Base-by-base conservation (phyloP, 2,888 invertebrate species). In the Pocota personata region DNA sequence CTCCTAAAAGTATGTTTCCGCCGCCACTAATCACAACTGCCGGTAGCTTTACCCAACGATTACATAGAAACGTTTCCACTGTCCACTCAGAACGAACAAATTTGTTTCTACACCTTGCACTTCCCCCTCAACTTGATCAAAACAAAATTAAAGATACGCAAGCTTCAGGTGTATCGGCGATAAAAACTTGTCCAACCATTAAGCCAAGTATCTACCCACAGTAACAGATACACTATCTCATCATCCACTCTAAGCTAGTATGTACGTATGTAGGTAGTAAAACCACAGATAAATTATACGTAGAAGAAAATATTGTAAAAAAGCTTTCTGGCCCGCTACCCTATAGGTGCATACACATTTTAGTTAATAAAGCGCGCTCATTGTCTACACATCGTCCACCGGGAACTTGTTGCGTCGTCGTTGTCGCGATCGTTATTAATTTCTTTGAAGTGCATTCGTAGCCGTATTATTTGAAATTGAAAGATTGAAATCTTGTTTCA, bases 361-460 rank as follows among this genome's bases (percentile, higher is more conserved):
- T 24, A 80, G 84, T 80, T 37, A 50, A 58, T 66, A 27, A 75
- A 71, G 46, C 75, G 50, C 71, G 66, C 12, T 84, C 52, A 57
- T 71, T 57, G 75, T 43, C 50, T 52, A 14, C 27, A 75, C 58
- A 71, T 24, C 69, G 80, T 64, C n/a, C 24, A 32, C 37, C 35
- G 62, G 79, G 67, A 46, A 64, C 57, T 46, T 60, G 32, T 60
- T 77, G 60, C 52, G 32, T 40, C 14, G 6, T 10, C 16, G 52
- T 32, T 27, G 37, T 48, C 60, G 73, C 46, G 83, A 78, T 78
- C 83, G 55, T 58, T 71, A n/a, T 8, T 27, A 8, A 30, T 52
- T 60, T 27, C 40, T 16, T 14, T 30, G 3, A 32, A 48, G 71
- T 48, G 57, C 57, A 57, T 16, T 57, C 7, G 27, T 27, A 16